Evolutionary conservation across 2,113 vertebrate genomes (phyloP).

Genomic region (Telmatochromis brichardi): DNA sequence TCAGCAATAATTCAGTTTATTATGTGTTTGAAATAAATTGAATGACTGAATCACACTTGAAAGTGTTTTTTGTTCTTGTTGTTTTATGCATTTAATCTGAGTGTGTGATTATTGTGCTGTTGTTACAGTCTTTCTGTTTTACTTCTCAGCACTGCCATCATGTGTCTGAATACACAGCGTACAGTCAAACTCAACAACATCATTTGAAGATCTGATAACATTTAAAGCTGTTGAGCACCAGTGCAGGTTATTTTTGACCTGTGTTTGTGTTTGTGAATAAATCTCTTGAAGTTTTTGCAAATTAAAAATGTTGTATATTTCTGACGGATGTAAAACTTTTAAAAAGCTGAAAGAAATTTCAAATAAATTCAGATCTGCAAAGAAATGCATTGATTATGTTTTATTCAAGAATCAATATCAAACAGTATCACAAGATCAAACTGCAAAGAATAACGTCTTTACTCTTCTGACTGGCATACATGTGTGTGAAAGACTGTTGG

Average conservation of each 20-base stretch:
- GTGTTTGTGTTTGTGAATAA: background rate
- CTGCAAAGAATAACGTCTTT: accelerated
- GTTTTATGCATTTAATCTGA: no score
- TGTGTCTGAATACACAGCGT: no score
- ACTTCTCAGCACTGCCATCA: no score
- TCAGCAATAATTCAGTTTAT: accelerated
- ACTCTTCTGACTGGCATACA: accelerated
- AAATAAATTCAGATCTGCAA: background rate
- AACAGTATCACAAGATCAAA: accelerated
- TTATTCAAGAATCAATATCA: accelerated
- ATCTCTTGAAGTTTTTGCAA: accelerated
- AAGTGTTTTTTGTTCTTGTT: accelerated
- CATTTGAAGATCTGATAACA: accelerated
- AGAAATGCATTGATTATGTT: background rate
- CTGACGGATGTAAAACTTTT: background rate
- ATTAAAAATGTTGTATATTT: accelerated
- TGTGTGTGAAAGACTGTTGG: background rate
- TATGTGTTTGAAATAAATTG: no score
- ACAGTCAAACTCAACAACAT: no score
- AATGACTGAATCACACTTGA: no score
- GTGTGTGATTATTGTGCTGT: no score
- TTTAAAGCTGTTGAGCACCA: background rate
- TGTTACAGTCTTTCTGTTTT: no score
- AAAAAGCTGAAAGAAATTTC: accelerated
- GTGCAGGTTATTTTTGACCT: background rate